Evolutionary conservation across 2,113 vertebrate genomes (phyloP).

Genomic region (Panurus biarmicus): DNA sequence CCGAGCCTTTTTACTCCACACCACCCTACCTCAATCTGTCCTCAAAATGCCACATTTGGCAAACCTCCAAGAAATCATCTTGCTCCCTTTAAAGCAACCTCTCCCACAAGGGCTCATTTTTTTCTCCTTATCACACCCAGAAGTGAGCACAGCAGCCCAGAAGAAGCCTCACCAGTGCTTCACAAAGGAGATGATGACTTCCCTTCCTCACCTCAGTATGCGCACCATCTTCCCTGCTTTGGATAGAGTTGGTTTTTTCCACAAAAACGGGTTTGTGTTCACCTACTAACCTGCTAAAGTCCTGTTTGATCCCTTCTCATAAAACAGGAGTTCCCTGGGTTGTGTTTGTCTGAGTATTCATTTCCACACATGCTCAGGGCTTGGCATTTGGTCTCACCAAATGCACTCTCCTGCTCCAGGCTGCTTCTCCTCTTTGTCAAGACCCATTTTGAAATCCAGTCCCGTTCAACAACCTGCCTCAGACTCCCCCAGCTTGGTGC

Average conservation of each 20-base stretch:
- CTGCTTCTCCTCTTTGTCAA: not conserved
- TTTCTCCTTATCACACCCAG: not conserved
- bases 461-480: not conserved
- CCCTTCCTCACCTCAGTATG: not conserved
- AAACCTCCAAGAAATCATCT: not conserved
- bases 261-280: not conserved
- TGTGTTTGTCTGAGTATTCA: not conserved
- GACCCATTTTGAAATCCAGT: not conserved
- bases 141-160: fast-evolving
- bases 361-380: not conserved
- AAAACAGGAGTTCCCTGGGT: not conserved
- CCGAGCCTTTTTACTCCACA: not conserved
- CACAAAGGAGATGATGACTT: not conserved
- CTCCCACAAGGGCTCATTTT: not conserved
- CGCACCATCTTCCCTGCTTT: not conserved
- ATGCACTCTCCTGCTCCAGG: not conserved
- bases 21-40: not conserved
- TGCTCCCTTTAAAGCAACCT: not conserved
- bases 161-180: not conserved
- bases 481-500: not conserved
- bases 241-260: not conserved
- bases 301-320: not conserved
- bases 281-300: not conserved
- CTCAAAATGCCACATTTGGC: not conserved
- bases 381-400: not conserved